Base-by-base conservation (phyloP, 2,888 invertebrate genomes). In the Lepidochrysops patricia region DNA sequence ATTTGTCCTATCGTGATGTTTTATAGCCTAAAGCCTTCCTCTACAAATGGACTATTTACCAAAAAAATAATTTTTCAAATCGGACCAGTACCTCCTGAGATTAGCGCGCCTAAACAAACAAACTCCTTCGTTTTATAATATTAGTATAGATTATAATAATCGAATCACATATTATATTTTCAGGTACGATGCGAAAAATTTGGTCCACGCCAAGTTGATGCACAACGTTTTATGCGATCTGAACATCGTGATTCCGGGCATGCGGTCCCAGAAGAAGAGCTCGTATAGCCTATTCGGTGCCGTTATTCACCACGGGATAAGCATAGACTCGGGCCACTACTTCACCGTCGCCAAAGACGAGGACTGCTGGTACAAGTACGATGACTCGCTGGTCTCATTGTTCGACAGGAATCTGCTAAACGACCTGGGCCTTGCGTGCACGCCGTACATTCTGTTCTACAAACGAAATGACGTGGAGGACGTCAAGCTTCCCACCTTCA, bases 281-380 rank as follows among this genome's bases (percentile, higher is more conserved):
- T 57, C 64, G 5, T 97, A 96, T 77, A 90, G 91, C 35, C 80
- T 97, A 32, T 96, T 95, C 74, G 95, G 96, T 0, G 95, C 96
- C 0, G 94, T 97, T 0, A 94, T 97, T 0, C 97, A 97, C 79
- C 93, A 93, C 0, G 97, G 97, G 1, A 92, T 92, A 23, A 94
- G 94, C 57, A 93, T 96, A 65, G 95, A 97, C 73, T 94, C 95
- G 0, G 97, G 97, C 0, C 97, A 97, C 75, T 97, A 97, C 77
- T 96, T 95, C 76, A 96, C 96, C 0, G 93, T 95, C 62, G 96
- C 95, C 0, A 91, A 92, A 34, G 94, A 94, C 72, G 82, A 80
- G 15, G 87, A 89, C 60, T 84, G 91, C 34, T 97, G 97, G 97
- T 94, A 92, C 76, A 91, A 93, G 72, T 96, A 95, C 73, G 96